A percentile compares a stretch with the other conserved stretches of the same genome.
Conservation (phyloP, 2,113 vertebrate genomes). For the Hemicordylus capensis region DNA sequence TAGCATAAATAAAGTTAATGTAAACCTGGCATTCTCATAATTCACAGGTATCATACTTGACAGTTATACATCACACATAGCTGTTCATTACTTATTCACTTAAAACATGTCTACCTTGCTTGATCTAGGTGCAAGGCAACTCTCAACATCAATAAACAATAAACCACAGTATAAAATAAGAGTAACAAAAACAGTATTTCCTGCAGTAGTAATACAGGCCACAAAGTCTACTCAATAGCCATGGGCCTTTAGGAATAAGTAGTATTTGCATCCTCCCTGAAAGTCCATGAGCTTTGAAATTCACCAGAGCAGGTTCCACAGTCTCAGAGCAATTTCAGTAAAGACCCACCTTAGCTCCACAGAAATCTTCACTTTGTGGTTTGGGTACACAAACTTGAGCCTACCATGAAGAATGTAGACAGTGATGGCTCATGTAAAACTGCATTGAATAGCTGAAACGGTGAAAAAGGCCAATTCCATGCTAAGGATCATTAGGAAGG, state of each 20-base stretch:
- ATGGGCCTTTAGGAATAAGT: not conserved
- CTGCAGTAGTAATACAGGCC: not conserved
- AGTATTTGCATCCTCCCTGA: not conserved
- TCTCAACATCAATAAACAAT: not conserved
- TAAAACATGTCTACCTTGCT: not conserved
- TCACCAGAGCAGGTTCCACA: not conserved
- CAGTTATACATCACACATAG: not conserved
- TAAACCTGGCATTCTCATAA: no score
- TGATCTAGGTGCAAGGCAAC: not conserved
- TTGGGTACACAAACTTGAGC: not conserved
- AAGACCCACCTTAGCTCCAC: not conserved
- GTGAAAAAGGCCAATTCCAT: no score
- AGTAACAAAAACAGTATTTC: not conserved
- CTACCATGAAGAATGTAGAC: not conserved
- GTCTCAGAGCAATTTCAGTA: not conserved
- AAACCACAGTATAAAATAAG: not conserved
- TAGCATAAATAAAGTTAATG: constrained; percentile 48
- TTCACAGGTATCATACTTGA: not conserved
- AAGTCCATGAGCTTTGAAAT: not conserved
- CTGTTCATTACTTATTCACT: not conserved
- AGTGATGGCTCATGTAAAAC: no score
- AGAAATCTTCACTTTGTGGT: not conserved
- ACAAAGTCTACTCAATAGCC: not conserved
- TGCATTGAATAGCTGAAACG: no score
- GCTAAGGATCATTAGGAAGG: no score